Conservation (phyloP, 2,797 vertebrate species). For the Bovichtus diacanthus region DNA sequence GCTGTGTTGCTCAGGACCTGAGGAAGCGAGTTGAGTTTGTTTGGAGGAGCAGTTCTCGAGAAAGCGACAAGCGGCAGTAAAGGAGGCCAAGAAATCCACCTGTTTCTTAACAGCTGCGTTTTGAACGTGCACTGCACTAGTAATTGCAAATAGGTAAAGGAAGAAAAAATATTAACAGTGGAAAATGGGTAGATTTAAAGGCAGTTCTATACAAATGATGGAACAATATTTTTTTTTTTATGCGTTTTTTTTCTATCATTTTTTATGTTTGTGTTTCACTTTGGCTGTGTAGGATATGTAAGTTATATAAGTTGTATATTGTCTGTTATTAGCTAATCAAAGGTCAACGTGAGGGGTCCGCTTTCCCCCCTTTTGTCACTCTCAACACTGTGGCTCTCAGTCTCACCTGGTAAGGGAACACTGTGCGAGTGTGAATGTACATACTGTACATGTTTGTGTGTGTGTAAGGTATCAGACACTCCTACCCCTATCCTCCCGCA, state of each 20-base stretch:
- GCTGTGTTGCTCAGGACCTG: too few species aligned
- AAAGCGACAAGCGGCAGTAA: too few species aligned
- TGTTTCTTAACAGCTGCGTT: too few species aligned
- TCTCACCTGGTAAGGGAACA: slow-evolving; percentile 62
- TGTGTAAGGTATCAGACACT: slow-evolving; percentile 32
- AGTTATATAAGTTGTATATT: slow-evolving; percentile 1
- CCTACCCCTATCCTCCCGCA: slow-evolving; percentile 1
- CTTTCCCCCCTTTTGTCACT: slow-evolving; percentile 65
- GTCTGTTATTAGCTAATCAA: slow-evolving; percentile 26
- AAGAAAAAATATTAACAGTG: not conserved
- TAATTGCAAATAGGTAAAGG: too few species aligned
- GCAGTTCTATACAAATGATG: not conserved
- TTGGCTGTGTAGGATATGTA: not conserved
- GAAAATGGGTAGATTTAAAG: not conserved
- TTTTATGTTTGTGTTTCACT: not conserved
- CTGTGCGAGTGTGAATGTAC: slow-evolving; percentile 14
- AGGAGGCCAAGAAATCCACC: too few species aligned
- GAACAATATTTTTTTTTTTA: not conserved
- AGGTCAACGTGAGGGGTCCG: slow-evolving; percentile 48
- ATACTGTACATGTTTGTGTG: slow-evolving; percentile 40
- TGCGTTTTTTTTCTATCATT: not conserved
- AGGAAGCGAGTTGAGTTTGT: too few species aligned
- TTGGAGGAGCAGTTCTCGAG: too few species aligned
- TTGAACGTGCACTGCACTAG: too few species aligned
- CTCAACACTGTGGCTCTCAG: slow-evolving; percentile 62